phyloP scores from a whole-genome alignment of 2,888 invertebrate genomes.

The Anorthoa munda region DNA sequence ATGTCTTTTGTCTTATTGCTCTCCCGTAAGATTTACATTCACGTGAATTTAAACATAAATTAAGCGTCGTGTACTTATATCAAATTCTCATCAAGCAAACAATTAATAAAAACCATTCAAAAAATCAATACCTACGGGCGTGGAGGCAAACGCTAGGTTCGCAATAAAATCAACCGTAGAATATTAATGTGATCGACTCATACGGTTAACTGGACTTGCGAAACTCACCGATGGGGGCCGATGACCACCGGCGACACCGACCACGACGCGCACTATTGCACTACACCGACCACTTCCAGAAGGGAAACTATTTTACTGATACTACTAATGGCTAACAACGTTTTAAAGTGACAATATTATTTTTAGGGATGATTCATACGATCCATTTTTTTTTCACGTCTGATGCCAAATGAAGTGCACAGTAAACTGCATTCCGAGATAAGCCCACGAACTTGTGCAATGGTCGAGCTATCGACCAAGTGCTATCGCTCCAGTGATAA shows the following conservation, averaged over 20 bases:
- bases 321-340: constrained; percentile 68
- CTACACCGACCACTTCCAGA: constrained; percentile 73
- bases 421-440: constrained; percentile 85
- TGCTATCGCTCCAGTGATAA: constrained; percentile 85
- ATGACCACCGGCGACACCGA: constrained; percentile 85
- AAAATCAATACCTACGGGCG: constrained; percentile 55
- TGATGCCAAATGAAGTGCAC: constrained; percentile 78
- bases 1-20: constrained; percentile 85
- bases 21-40: constrained; percentile 69
- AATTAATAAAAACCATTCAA: constrained; percentile 43
- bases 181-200: constrained; percentile 89
- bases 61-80: constrained; percentile 26
- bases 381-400: constrained; percentile 77
- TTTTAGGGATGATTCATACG: constrained; percentile 64
- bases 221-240: constrained; percentile 88
- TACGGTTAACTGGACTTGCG: constrained; percentile 90
- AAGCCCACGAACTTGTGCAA: constrained; percentile 81
- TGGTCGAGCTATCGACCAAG: constrained; percentile 79
- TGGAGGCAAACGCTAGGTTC: constrained; percentile 81
- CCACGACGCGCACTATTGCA: constrained; percentile 72
- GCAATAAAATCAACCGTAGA: constrained; percentile 86
- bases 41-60: constrained; percentile 63
- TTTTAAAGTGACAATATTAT: constrained; percentile 32
- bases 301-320: constrained; percentile 71
- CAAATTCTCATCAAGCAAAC: constrained; percentile 17